phyloP scores from a whole-genome alignment of 2,888 invertebrate species.

The Lumbricus terrestris region DNA sequence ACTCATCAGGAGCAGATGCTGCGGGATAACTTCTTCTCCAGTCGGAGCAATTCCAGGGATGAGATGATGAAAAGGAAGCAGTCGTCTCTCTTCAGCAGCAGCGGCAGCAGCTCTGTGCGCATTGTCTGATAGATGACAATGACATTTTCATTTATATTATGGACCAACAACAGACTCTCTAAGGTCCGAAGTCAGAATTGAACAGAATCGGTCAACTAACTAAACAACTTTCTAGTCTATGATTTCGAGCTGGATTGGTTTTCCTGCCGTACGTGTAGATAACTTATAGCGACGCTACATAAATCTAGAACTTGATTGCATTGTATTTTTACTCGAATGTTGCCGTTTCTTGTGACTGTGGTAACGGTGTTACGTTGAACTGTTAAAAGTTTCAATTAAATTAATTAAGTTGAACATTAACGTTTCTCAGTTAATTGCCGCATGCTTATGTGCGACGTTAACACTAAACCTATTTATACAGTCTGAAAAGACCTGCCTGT shows the following conservation, averaged over 20 bases:
- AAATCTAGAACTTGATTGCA: background rate
- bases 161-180: background rate
- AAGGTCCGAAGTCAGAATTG: background rate
- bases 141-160: background rate
- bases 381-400: too few relatives aligned
- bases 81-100: background rate
- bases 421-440: background rate
- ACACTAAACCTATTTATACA: too few relatives aligned
- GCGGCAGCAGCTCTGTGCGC: background rate
- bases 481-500: background rate
- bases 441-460: background rate
- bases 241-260: background rate
- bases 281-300: background rate
- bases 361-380: background rate
- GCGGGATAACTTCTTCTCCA: background rate
- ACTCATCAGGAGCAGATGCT: constrained; percentile 9
- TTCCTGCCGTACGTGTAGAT: background rate
- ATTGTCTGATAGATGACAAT: background rate
- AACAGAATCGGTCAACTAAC: background rate
- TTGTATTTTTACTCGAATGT: background rate
- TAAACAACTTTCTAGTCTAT: background rate
- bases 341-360: background rate
- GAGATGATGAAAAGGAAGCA: background rate
- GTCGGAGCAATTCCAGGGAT: background rate
- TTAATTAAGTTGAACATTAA: too few relatives aligned